Percentiles rank a stretch among this genome's conserved stretches.
These are phyloP conservation scores for Narcine bancroftii DNA, from an alignment of 2,113 vertebrate genomes.

Conservation along the genomic window DNA sequence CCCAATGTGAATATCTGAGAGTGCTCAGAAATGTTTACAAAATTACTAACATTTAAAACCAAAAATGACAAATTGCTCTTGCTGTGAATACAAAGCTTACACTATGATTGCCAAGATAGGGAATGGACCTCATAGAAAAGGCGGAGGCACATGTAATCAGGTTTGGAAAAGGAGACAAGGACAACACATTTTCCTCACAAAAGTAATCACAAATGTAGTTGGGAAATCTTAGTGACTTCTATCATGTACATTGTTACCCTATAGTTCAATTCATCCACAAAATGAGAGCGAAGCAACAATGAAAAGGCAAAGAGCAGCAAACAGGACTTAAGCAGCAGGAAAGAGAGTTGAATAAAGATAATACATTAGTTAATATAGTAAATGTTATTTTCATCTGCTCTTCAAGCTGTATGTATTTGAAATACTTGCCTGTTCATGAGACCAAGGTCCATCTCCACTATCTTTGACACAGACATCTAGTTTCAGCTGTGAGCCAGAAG, in stretches of 20 bases:
- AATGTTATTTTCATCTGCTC: background rate
- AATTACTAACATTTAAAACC: background rate
- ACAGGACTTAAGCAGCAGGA: background rate
- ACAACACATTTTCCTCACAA: background rate
- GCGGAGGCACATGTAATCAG: background rate
- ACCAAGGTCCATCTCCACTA: constrained; percentile 73
- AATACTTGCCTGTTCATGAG: constrained; percentile 74
- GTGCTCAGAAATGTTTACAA: background rate
- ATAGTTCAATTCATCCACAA: background rate
- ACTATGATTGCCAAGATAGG: background rate
- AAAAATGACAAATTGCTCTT: background rate
- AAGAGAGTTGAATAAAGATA: background rate
- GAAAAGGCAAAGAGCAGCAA: background rate
- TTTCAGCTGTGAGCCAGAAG: constrained; percentile 72
- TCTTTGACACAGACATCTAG: constrained; percentile 78
- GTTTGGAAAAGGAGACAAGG: background rate
- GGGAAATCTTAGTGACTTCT: background rate
- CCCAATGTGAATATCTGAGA: constrained; percentile 89
- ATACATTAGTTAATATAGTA: too few relatives aligned
- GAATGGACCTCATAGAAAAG: background rate
- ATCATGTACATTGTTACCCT: too few relatives aligned
- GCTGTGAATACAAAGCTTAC: background rate
- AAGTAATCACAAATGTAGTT: background rate
- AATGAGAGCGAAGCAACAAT: background rate
- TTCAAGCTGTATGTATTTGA: background rate